Base-by-base conservation (phyloP, 2,888 invertebrate species). In the Diogma glabrata region DNA sequence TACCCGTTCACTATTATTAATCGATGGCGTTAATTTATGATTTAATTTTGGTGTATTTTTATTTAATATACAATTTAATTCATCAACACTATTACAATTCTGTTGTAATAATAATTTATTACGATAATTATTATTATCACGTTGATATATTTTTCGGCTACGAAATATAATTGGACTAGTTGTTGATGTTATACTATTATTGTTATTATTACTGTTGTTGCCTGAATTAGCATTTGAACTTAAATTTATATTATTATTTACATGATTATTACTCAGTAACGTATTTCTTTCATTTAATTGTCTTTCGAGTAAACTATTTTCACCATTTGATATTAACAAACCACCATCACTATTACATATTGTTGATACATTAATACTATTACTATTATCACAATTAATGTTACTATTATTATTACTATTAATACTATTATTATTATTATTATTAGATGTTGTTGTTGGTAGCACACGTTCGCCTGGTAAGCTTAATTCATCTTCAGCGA, bases 401-500 rank as follows among this genome's bases (percentile, higher is more conserved):
- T 22, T 22, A 22, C 22, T 50, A 56, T 53, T 58, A 24, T 50
- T 51, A 26, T 23, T 26, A 48, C 50, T 57, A 50, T n/a, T 48
- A 24, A 22, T 54, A 48, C 24, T 40, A 45, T 12, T 24, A 46
- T 24, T 24, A 24, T 16, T 16, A 33, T 33, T 19, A 30, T 43
- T 50, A 14, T 52, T 50, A 12, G 56, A 45, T 7, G 57, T 50
- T 28, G 63, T 58, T 59, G 68, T 70, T 54, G 65, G 65, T 55
- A 67, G 67, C 17, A 62, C 61, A 55, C 66, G 60, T 49, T 68
- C 73, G 51, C 75, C 77, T 1, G 73, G 75, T 57, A 77, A 63
- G 55, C 77, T 84, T 12, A 88, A 73, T 63, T 88, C 88, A 64
- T 88, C 88, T 69, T 87, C 88, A 47, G 87, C 87, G 63, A 88